Conservation (phyloP, 2,888 invertebrate genomes). For the Hemistola chrysoprasaria region DNA sequence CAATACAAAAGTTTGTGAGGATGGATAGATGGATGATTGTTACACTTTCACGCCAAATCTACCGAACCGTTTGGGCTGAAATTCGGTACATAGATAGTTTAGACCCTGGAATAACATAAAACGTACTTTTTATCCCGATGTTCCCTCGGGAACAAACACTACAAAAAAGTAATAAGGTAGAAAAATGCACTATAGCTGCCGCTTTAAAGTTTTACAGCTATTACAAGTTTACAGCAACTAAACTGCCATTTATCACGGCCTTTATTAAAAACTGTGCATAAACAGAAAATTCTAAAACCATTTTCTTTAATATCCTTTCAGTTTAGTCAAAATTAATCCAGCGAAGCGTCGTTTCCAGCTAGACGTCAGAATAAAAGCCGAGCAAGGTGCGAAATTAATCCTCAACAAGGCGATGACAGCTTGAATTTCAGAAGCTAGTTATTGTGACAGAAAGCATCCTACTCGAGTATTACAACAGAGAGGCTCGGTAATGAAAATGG, state of each 20-base stretch:
- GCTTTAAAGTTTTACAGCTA: neutral
- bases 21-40: too few species aligned
- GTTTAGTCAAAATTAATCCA: conserved; percentile 16
- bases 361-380: conserved; percentile 26
- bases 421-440: conserved; percentile 29
- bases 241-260: conserved; percentile 1
- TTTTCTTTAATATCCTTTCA: conserved; percentile 6
- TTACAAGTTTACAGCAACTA: neutral
- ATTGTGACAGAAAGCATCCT: conserved; percentile 26
- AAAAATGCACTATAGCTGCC: too few species aligned
- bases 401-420: conserved; percentile 25
- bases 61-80: too few species aligned
- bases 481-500: conserved; percentile 17
- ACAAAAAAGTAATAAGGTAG: neutral
- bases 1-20: too few species aligned
- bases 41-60: too few species aligned
- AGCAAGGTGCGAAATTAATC: conserved; percentile 27
- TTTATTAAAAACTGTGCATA: conserved; percentile 10
- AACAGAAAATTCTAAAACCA: neutral
- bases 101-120: too few species aligned
- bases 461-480: conserved; percentile 18
- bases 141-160: too few species aligned
- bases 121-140: too few species aligned
- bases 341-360: conserved; percentile 9
- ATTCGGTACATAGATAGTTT: too few species aligned